Evolutionary conservation across 2,797 vertebrate genomes (phyloP), one percentile per base, ranked within the genome.

Genomic region (Gobio occitaniae): DNA sequence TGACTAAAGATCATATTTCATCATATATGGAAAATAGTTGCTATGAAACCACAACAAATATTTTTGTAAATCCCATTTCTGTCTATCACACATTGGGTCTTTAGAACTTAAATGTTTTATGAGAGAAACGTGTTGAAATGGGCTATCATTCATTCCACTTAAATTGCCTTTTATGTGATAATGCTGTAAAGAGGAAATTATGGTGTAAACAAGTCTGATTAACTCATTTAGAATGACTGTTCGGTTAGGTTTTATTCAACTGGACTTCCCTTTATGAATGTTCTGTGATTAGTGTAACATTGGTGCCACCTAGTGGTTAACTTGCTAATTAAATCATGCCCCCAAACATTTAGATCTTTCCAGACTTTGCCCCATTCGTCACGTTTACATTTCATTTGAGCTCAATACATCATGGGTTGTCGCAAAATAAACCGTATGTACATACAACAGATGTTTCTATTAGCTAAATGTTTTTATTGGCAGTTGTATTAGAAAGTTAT

Each of bases 231-330:
- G 32, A 32, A 32, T 32, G 32, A 19, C 50, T 19, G 48, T 25
- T 80, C 12, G 12, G 12, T 10, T 66, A 17, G 6, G 11, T 15
- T 44, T 25, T 25, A 25, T 29, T 44, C 41, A 13, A 29, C 21
- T 44, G 9, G 50, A 13, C 16, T 61, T 61, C 7, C 21, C 29
- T 17, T 29, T 17, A 52, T 25, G 3, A 21, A 25, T 21, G 17
- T 59, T 25, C 6, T 59, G 6, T 66, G 38, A 36, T 32, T 36
- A 69, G 4, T 70, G 38, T 56, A 25, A 47, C 7, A n/a, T 56
- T n/a, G 38, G 17, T 48, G 38, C 75, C 83, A 69, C 59, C 83
- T 78, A 10, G 75, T 77, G 83, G 48, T 15, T 44, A 47, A 12
- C 17, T 29, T 48, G 6, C 3, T 13, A 47, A 44, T 11, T 0